Conservation (phyloP, 2,888 invertebrate species). For the Pristionchus japonicus region DNA sequence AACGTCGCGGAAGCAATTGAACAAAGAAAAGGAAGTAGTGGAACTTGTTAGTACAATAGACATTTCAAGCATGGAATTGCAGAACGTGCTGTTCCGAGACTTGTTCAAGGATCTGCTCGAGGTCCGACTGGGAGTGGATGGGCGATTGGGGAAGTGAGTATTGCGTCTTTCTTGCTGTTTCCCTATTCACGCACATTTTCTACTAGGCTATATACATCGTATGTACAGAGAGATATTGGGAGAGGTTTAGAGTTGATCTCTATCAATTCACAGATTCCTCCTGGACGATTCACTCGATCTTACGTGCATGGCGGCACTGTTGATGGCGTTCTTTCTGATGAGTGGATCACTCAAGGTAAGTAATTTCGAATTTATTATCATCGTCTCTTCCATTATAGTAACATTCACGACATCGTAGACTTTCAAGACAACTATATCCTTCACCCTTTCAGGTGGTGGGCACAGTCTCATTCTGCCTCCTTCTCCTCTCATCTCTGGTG, state of each 20-base stretch:
- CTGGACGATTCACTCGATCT: constrained; percentile 31
- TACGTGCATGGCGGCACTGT: constrained; percentile 1
- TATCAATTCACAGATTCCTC: background rate
- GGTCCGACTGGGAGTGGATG: background rate
- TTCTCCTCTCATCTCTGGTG: constrained; percentile 43
- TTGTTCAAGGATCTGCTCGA: background rate
- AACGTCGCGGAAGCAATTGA: too few relatives aligned
- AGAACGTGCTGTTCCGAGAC: constrained; percentile 45
- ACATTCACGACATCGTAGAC: background rate
- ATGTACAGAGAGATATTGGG: too few relatives aligned
- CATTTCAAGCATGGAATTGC: background rate
- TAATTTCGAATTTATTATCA: too few relatives aligned
- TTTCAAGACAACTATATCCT: background rate
- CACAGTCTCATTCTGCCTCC: constrained; percentile 46
- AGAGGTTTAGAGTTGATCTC: background rate
- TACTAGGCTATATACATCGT: too few relatives aligned
- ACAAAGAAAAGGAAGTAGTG: background rate
- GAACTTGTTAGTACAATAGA: background rate
- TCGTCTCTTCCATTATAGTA: too few relatives aligned
- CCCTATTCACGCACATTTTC: too few relatives aligned
- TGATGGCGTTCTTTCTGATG: constrained; percentile 38
- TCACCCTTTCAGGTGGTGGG: constrained; percentile 22
- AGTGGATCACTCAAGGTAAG: constrained; percentile 39
- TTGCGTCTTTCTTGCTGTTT: too few relatives aligned
- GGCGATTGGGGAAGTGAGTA: background rate